phyloP scores from a whole-genome alignment of 2,797 vertebrate species.

The Micrastur ruficollis region DNA sequence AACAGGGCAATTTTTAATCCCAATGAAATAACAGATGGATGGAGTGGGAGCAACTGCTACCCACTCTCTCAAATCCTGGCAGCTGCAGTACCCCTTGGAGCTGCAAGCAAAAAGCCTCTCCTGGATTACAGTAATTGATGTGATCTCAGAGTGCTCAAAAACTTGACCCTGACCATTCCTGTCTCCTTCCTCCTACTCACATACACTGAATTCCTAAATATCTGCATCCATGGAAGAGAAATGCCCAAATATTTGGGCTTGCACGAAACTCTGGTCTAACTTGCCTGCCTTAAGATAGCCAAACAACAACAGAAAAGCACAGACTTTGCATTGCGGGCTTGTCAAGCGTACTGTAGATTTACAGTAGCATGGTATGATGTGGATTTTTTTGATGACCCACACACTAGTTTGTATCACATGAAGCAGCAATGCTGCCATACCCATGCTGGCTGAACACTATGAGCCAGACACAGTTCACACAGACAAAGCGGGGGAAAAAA shows the following conservation, averaged over 20 bases:
- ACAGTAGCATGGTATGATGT: background rate
- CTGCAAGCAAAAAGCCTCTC: background rate
- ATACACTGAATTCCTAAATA: background rate
- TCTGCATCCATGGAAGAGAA: background rate
- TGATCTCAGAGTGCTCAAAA: background rate
- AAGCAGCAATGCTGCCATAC: background rate
- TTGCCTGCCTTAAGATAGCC: background rate
- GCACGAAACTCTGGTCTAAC: background rate
- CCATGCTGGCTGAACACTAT: rapidly evolving
- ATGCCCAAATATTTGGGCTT: background rate
- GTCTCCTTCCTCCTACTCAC: background rate
- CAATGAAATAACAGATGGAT: background rate
- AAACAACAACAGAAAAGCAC: background rate
- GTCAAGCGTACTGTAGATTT: rapidly evolving
- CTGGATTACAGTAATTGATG: background rate
- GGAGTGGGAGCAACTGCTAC: background rate
- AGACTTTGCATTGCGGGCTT: background rate
- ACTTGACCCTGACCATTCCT: background rate
- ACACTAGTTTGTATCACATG: background rate
- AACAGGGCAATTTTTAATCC: background rate
- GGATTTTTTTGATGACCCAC: background rate
- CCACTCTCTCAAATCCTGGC: background rate
- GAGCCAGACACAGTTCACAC: background rate
- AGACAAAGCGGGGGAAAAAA: too few relatives aligned
- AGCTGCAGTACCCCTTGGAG: background rate